phyloP scores from a whole-genome alignment of 2,113 vertebrate genomes.

The Furnarius figulus region DNA sequence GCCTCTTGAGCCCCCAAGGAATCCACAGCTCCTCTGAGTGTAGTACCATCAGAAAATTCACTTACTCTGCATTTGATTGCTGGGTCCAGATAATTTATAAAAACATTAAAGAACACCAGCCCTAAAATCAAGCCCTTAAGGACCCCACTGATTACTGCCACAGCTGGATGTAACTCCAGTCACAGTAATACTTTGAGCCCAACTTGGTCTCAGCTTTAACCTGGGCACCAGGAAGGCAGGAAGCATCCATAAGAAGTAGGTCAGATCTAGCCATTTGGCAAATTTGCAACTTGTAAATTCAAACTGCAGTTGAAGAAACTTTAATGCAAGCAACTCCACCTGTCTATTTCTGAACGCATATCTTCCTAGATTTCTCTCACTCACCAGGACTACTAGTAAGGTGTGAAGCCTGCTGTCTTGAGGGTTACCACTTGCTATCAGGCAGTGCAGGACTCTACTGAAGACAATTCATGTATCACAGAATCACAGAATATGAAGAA shows the following conservation, averaged over 20 bases:
- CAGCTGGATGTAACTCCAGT: neutral
- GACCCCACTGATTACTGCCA: neutral
- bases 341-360: neutral
- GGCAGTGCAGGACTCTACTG: rapidly evolving
- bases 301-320: neutral
- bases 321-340: neutral
- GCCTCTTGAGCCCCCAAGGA: rapidly evolving
- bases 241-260: neutral
- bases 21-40: neutral
- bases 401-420: neutral
- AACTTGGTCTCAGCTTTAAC: neutral
- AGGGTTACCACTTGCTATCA: neutral
- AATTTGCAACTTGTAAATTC: neutral
- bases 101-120: neutral
- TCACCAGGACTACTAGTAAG: neutral
- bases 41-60: neutral
- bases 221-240: rapidly evolving
- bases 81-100: neutral
- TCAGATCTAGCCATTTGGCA: neutral
- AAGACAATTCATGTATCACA: neutral
- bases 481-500: neutral
- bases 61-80: neutral
- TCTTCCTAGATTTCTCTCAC: neutral
- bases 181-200: rapidly evolving
- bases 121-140: neutral